Evolutionary conservation across 2,888 invertebrate species (phyloP), one percentile per base, ranked within the genome.

Genomic region (Hyposoter dolosus): DNA sequence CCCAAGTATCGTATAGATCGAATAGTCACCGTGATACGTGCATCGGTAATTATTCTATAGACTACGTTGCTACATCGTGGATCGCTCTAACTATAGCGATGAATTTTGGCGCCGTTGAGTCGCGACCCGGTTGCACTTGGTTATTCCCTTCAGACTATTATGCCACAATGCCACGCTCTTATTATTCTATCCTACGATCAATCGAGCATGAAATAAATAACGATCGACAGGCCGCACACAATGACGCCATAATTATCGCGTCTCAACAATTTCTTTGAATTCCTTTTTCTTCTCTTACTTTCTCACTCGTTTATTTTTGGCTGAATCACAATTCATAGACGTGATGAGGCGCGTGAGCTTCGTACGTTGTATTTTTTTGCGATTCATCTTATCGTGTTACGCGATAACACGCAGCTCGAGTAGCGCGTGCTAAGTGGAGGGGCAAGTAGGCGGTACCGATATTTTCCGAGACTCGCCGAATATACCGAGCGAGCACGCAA

Each of bases 51-150:
- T 56, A 60, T 74, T 60, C 45, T 43, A 78, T 53, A 50, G 28
- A 17, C 32, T 6, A 15, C 15, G 3, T 35, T 53, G 3, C 50
- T 68, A 50, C 23, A 10, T 12, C 1, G 15, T 15, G 10, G 23
- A 0, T 56, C 43, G 53, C 28, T 60, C 63, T 32, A 40, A 23
- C 63, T 63, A 63, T 65, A 68, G 56, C 17, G 19, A 66, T 15
- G 47, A 66, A 83, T 85, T 85, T 82, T 47, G 82, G 82, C 78
- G 82, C 82, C 85, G 74, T 35, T 47, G n/a, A 60, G 84, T 75
- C 82, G 84, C 82, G 82, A 68, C 50, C 28, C 40, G 66, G 23
- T 65, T 40, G n/a, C 43, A 47, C 53, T 60, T 40, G 6, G 43
- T 56, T 66, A 65, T 23, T 76, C 63, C 28, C 32, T 35, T 43